A percentile compares a stretch with the other conserved stretches of the same genome.
Conservation (phyloP, 2,797 vertebrate genomes). For the Spondyliosoma cantharus region DNA sequence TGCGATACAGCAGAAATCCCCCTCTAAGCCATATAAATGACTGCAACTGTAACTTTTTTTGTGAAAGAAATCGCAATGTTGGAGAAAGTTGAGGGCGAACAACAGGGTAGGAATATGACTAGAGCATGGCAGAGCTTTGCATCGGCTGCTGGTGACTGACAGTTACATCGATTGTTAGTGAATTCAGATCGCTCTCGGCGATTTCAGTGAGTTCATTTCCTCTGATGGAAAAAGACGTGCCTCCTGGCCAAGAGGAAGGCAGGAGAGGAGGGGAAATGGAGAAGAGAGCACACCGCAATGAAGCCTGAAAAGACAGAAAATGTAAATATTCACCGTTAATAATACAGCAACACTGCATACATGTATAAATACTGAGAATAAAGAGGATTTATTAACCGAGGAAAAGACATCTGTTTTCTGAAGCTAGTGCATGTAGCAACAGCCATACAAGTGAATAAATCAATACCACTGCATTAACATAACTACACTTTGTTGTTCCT, state of each 20-base stretch:
- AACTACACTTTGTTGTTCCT: background rate
- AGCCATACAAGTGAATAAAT: background rate
- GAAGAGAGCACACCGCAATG: background rate
- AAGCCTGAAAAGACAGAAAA: background rate
- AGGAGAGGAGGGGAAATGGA: background rate
- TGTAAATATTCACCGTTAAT: no score
- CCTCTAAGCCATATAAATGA: slow-evolving; percentile 31
- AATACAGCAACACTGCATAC: background rate
- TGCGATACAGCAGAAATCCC: slow-evolving; percentile 37
- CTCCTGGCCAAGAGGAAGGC: slow-evolving; percentile 6
- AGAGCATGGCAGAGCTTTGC: slow-evolving; percentile 7
- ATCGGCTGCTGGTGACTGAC: slow-evolving; percentile 36
- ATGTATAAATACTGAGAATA: background rate
- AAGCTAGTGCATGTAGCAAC: background rate
- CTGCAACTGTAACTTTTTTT: slow-evolving; percentile 20
- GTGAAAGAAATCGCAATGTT: background rate
- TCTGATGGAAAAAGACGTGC: slow-evolving; percentile 36
- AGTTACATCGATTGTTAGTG: slow-evolving; percentile 45
- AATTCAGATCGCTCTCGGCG: slow-evolving; percentile 43
- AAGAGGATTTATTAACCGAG: background rate
- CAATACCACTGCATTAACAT: background rate
- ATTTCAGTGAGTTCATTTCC: slow-evolving; percentile 36
- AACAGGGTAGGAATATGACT: slow-evolving; percentile 11
- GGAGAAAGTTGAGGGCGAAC: slow-evolving; percentile 21
- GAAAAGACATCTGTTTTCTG: background rate